Evolutionary conservation across 2,797 vertebrate genomes (phyloP).

Genomic region (Lemur catta): DNA sequence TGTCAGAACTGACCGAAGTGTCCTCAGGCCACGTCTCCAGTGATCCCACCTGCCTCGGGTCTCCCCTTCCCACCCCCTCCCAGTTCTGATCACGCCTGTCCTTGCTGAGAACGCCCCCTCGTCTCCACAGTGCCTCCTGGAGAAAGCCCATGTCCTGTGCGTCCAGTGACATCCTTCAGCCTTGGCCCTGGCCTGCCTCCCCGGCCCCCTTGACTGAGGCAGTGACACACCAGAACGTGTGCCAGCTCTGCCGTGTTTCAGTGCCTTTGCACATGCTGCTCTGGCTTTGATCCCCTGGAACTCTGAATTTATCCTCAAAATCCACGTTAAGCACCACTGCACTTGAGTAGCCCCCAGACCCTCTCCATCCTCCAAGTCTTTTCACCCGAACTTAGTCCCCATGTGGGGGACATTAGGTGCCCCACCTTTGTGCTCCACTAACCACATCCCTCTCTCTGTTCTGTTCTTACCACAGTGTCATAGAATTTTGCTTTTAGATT

Average conservation of each 20-base stretch:
- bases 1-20: background rate
- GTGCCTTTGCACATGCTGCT: background rate
- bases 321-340: background rate
- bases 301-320: background rate
- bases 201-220: no score
- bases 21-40: accelerated
- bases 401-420: background rate
- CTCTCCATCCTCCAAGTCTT: background rate
- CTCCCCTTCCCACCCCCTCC: background rate
- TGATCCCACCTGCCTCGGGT: accelerated
- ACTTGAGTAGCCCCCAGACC: background rate
- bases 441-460: background rate
- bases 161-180: accelerated
- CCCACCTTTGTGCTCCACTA: background rate
- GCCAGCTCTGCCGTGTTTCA: accelerated
- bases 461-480: background rate
- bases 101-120: background rate
- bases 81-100: background rate
- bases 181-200: no score
- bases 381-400: background rate
- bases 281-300: background rate
- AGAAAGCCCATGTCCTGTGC: background rate
- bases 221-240: background rate
- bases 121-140: background rate
- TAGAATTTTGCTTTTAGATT: background rate